Evolutionary conservation across 1,140 invertebrate species (phyloP), one percentile per base, ranked within the genome.

Genomic region (Probaryconus sp.): DNA sequence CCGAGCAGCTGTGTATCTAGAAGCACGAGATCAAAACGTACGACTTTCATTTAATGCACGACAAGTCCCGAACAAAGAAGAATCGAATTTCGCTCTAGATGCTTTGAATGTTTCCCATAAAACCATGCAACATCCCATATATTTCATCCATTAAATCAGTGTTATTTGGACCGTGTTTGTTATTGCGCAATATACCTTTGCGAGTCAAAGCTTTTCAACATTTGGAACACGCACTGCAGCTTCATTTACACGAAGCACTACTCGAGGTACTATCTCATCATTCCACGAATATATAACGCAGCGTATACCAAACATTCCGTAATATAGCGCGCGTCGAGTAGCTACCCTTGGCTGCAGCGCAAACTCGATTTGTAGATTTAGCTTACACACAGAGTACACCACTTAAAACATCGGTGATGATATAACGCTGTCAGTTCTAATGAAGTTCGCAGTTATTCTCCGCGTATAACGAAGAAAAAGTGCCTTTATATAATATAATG

Each of bases 321-420:
- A 68, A 58, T 68, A 48, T 26, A 58, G 43, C 42, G 21, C 43
- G 6, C 30, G 53, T 51, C 43, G 64, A 68, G 64, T 58, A 50
- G 45, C 53, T 60, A 68, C 26, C 45, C 53, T 60, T 13, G 30
- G 43, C 45, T 43, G 37, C 20, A 51, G 38, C 37, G 24, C 47
- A 50, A 68, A 68, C 56, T 68, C 51, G 51, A 68, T 68, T 68
- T 68, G 64, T 50, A 58, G 64, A 50, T 68, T 68, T 68, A 60
- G 53, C 53, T 68, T 68, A 56, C 51, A 58, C 53, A 68, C 35
- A 51, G 38, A 68, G 51, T 21, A 40, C 24, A 58, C 51, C 51
- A 51, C 53, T 56, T 58, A 68, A 68, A 68, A 58, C 64, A 58
- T 68, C 28, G 53, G 42, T 37, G 53, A 68, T 68, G 53, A 68